Percentiles rank a stretch among this genome's conserved stretches.
phyloP scores from a whole-genome alignment of 2,888 invertebrate species.

The Erynnis tages region DNA sequence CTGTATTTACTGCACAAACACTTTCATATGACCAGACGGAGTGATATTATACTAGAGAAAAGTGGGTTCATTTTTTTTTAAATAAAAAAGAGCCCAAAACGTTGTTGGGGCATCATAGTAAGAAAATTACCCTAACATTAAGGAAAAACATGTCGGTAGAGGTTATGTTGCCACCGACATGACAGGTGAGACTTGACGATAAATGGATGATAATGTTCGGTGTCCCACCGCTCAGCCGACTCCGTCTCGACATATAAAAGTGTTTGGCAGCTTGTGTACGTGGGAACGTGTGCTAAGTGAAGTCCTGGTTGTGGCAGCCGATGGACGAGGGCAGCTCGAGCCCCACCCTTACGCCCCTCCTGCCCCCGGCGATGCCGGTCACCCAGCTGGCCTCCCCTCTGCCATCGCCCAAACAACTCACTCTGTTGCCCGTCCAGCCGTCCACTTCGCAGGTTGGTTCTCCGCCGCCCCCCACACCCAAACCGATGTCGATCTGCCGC shows the following conservation, averaged over 20 bases:
- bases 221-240: too few species aligned
- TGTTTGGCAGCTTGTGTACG: neutral
- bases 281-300: slow-evolving; percentile 27
- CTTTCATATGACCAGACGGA: too few species aligned
- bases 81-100: too few species aligned
- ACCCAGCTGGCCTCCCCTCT: slow-evolving; percentile 37
- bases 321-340: slow-evolving; percentile 50
- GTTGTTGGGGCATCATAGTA: too few species aligned
- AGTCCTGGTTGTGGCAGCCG: slow-evolving; percentile 43
- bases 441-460: slow-evolving; percentile 52
- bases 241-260: neutral
- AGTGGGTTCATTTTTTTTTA: too few species aligned
- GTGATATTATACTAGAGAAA: too few species aligned
- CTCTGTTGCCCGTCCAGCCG: slow-evolving; percentile 47
- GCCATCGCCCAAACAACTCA: slow-evolving; percentile 45
- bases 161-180: too few species aligned
- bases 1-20: too few species aligned
- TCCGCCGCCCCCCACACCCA: slow-evolving; percentile 2
- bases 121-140: too few species aligned
- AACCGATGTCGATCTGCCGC: slow-evolving; percentile 11
- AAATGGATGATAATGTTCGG: too few species aligned
- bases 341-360: slow-evolving; percentile 56
- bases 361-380: slow-evolving; percentile 55
- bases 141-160: too few species aligned
- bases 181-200: too few species aligned